Base-by-base conservation (phyloP, 2,113 vertebrate genomes). In the Aviceda subcristata region DNA sequence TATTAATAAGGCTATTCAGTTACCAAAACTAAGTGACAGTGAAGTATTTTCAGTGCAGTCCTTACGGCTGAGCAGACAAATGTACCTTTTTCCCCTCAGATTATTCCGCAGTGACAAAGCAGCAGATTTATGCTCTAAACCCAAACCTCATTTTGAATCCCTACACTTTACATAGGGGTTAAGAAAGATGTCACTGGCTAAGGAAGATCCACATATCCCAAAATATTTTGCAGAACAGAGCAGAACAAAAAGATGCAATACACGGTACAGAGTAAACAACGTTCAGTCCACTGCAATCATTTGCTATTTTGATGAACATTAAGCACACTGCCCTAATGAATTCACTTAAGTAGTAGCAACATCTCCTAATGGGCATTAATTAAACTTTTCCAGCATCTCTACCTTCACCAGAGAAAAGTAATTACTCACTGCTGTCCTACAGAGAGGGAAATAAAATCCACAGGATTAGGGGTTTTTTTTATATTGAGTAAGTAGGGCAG, bases 391-490 rank as follows among this genome's bases (percentile, higher is more conserved):
- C 83, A 95, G 72, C 85, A 89, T 91, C 51, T 69, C 86, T 83
- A 86, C 92, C 93, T 95, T 97, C 79, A 92, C 79, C 90, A 86
- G 74, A 95, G 90, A 93, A 92, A 92, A 97, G 93, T 97, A 97
- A 97, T 97, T 95, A 97, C 88, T 94, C 84, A 78, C 51, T 94
- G 62, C 75, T 94, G 93, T 62, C 74, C 80, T 96, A 96, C 88
- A 79, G 93, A 88, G 92, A 95, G 87, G 48, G 59, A 95, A 94
- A 94, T 68, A 88, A 97, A 97, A 96, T 95, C 93, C 94, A 60
- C 63, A 66, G 92, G 96, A 97, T 97, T 96, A 94, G 57, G 14
- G 12, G 36, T 7, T 60, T 95, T 93, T 96, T 96, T 82, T 74
- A 67, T 32, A 38, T 3, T 6, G 56, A 80, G 56, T 88, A 97